Conservation (phyloP, 1,140 invertebrate genomes). For the Hyposmocoma kahamanoa region DNA sequence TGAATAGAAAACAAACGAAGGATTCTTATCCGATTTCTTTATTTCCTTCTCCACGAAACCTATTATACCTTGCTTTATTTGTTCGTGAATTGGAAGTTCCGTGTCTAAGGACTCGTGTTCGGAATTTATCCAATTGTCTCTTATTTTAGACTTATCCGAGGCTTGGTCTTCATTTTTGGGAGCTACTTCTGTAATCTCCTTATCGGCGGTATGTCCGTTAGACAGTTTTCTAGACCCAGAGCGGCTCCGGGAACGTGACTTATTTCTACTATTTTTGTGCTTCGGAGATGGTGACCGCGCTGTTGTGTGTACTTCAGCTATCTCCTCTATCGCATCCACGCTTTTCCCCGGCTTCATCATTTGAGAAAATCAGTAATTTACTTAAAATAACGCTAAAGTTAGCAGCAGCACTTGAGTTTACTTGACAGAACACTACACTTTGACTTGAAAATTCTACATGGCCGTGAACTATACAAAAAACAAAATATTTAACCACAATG, state of each 20-base stretch:
- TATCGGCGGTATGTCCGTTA: slow-evolving; percentile 43
- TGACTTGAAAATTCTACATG: too few relatives aligned
- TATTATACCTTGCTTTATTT: slow-evolving; percentile 76
- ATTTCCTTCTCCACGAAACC: slow-evolving; percentile 76
- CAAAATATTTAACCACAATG: too few relatives aligned
- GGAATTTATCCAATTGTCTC: slow-evolving; percentile 65
- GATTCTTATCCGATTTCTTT: slow-evolving; percentile 70
- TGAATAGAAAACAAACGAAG: slow-evolving; percentile 67
- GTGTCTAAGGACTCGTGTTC: slow-evolving; percentile 73
- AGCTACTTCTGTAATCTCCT: slow-evolving; percentile 18
- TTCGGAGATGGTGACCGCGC: slow-evolving; percentile 58
- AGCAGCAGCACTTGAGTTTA: too few relatives aligned
- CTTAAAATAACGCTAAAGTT: too few relatives aligned
- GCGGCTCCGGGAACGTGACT: slow-evolving; percentile 35
- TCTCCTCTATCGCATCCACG: slow-evolving; percentile 52
- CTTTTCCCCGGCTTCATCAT: slow-evolving; percentile 62
- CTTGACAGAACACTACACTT: too few relatives aligned
- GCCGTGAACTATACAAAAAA: too few relatives aligned
- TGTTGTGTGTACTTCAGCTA: slow-evolving; percentile 53
- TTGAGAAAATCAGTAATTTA: slow-evolving; percentile 12
- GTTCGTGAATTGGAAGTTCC: slow-evolving; percentile 71
- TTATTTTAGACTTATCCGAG: slow-evolving; percentile 34
- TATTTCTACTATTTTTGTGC: slow-evolving; percentile 39
- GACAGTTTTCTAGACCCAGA: slow-evolving; percentile 56
- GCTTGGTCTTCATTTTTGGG: background rate